Percentiles rank a stretch among this genome's conserved stretches.
Evolutionary conservation across 2,113 vertebrate genomes (phyloP).

Genomic region (Entosphenus tridentatus): DNA sequence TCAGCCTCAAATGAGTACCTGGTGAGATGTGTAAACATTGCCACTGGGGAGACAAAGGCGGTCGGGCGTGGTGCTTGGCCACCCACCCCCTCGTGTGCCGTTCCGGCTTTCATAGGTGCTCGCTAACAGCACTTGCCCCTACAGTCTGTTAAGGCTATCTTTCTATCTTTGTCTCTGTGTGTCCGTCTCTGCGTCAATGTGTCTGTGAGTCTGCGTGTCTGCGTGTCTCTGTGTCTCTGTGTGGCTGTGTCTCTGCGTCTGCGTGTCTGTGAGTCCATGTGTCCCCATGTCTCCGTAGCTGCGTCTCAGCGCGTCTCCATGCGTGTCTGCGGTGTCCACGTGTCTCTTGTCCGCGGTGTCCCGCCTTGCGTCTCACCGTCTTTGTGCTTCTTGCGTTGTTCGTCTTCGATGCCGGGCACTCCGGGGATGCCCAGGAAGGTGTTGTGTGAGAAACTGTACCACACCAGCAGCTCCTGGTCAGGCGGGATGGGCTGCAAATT

Average conservation of each 20-base stretch:
- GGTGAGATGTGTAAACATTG: too few species aligned
- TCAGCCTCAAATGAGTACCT: too few species aligned
- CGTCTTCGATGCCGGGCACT: slow-evolving; percentile 64
- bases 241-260: neutral
- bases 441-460: slow-evolving; percentile 86
- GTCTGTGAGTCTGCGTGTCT: neutral
- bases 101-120: too few species aligned
- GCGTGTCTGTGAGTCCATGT: neutral
- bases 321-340: neutral
- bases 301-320: neutral
- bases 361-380: slow-evolving; percentile 26
- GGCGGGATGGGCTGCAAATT: slow-evolving; percentile 60
- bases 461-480: slow-evolving; percentile 82
- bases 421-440: slow-evolving; percentile 86
- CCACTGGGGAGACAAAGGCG: too few species aligned
- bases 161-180: too few species aligned
- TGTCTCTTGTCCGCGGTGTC: too few species aligned
- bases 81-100: too few species aligned
- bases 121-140: too few species aligned
- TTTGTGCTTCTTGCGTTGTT: slow-evolving; percentile 59
- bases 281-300: neutral
- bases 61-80: too few species aligned
- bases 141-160: too few species aligned
- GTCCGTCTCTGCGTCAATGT: neutral
- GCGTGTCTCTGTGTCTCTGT: neutral